Base-by-base conservation (phyloP, 1,140 invertebrate genomes). In the Saccostrea echinata region DNA sequence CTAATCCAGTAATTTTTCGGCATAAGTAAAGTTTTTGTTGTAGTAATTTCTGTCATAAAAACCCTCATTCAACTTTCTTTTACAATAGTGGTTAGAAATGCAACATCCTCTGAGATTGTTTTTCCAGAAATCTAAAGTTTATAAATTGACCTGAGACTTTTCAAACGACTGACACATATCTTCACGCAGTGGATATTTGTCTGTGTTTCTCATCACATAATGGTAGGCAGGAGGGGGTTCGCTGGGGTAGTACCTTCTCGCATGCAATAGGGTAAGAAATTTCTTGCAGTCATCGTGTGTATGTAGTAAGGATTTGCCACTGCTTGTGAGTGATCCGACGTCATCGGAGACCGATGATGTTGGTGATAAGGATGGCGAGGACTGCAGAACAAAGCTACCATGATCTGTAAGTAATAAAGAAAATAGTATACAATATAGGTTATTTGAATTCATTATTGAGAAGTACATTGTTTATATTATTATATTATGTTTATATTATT, bases 161-260 rank as follows among this genome's bases (percentile, higher is more conserved):
- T 1, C 12, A 30, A 30, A 76, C 0, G 11, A 9, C 24, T 30
- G 27, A 33, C 24, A 11, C 12, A 76, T 76, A 27, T 30, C 30
- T 11, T 76, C 27, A 2, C 68, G 68, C 16, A 76, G 27, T 13
- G 68, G 68, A 76, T 76, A 76, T 30, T 30, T 76, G 4, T 76
- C 68, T 76, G 24, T 35, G 27, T 76, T 76, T 27, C 30, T 76
- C 68, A 76, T 76, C 24, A 76, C 68, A 13, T 76, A 76, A 16
- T 76, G 24, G 27, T 76, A 76, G 1, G 68, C 13, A 3, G 68
- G 68, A 30, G 68, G 68, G 0, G 68, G 68, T 16, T 76, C 68
- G 2, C 27, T 30, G 0, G 68, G 68, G 16, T 76, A 76, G 30
- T 76, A 27, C 12, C 68, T 12, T 18, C 68, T 76, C 11, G 68